A percentile compares a stretch with the other conserved stretches of the same genome.
Evolutionary conservation across 2,888 invertebrate species (phyloP).

Genomic region (Temnothorax ravouxi): DNA sequence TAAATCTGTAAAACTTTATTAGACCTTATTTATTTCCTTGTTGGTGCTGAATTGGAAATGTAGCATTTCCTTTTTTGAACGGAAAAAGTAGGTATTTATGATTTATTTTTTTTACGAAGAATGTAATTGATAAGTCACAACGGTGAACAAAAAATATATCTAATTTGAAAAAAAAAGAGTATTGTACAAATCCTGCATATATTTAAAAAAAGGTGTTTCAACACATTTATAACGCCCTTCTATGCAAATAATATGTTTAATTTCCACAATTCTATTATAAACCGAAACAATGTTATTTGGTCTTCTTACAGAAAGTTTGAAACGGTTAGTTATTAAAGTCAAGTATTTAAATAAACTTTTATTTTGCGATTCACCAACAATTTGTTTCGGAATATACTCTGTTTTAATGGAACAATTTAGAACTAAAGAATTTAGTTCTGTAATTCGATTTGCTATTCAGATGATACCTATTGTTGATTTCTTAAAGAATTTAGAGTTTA

Average conservation of each 20-base stretch:
- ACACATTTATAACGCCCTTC: constrained; percentile 10
- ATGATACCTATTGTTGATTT: too few relatives aligned
- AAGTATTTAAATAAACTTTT: not conserved
- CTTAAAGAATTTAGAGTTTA: too few relatives aligned
- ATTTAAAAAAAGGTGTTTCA: constrained; percentile 10
- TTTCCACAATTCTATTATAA: constrained; percentile 4
- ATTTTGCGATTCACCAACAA: not conserved
- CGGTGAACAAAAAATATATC: constrained; percentile 1
- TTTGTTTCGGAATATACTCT: not conserved
- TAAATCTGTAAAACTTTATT: not conserved
- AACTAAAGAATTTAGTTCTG: not conserved
- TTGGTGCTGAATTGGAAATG: not conserved
- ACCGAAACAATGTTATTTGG: constrained; percentile 18
- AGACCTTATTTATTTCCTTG: not conserved
- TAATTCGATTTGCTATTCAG: constrained; percentile 16
- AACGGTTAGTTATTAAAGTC: constrained; percentile 2
- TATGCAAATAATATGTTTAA: constrained; percentile 21
- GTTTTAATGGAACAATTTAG: not conserved
- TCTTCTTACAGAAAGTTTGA: constrained; percentile 23
- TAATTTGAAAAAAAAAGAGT: not conserved
- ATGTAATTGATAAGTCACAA: constrained; percentile 1
- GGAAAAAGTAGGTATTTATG: not conserved
- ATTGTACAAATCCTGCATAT: not conserved
- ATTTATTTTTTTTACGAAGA: constrained; percentile 1
- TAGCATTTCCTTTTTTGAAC: not conserved